phyloP scores from a whole-genome alignment of 64 coral and sea anemone genomes.

The Catalaphyllia jardinei region DNA sequence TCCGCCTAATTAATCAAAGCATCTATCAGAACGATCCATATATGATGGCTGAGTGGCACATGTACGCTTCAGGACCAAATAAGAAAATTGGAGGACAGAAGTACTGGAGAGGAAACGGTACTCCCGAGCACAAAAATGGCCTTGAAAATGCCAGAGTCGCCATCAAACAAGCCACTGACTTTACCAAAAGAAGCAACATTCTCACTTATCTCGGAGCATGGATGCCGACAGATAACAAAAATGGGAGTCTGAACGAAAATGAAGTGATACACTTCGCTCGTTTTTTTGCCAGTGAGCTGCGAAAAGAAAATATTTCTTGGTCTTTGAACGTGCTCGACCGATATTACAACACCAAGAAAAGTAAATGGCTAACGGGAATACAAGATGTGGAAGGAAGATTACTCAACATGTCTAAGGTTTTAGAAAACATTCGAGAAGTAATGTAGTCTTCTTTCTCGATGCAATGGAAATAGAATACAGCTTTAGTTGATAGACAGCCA shows the following conservation, averaged over 20 bases:
- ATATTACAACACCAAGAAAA: conserved; percentile 58
- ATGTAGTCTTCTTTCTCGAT: not conserved
- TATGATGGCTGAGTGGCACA: conserved; percentile 74
- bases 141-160: conserved; percentile 10
- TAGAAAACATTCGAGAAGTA: conserved; percentile 50
- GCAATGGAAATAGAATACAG: no score
- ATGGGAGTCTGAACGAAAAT: not conserved
- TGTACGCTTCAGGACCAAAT: conserved; percentile 72
- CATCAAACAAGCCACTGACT: conserved; percentile 26
- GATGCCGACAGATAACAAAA: conserved; percentile 43
- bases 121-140: not conserved
- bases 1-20: conserved; percentile 2
- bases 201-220: conserved; percentile 69
- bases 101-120: conserved; percentile 65
- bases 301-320: conserved; percentile 54
- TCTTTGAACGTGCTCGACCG: conserved; percentile 67
- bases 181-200: not conserved
- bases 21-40: conserved; percentile 55
- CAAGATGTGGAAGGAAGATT: conserved; percentile 33
- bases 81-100: conserved; percentile 42
- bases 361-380: conserved; percentile 42
- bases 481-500: no score
- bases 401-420: conserved; percentile 52
- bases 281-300: conserved; percentile 44
- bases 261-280: conserved; percentile 64